A percentile compares a stretch with the other conserved stretches of the same genome.
Evolutionary conservation across 1,140 invertebrate species (phyloP).

Genomic region (Drosophila kohkoa): DNA sequence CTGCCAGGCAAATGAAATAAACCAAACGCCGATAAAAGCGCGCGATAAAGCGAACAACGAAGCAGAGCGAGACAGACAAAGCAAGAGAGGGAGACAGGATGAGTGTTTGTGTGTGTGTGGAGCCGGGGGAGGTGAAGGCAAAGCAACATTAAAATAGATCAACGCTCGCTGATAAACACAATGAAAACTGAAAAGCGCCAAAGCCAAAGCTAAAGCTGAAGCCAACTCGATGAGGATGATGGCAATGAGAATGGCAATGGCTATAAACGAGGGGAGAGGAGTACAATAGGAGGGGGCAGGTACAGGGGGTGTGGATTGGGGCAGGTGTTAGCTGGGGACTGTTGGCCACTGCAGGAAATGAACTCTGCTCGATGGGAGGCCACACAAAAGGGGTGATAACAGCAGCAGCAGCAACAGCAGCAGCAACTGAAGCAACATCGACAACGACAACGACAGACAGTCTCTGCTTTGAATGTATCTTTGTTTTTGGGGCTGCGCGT

Average conservation of each 20-base stretch:
- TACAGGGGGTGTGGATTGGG: slow-evolving; percentile 2
- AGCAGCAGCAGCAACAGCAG: not conserved
- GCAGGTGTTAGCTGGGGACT: slow-evolving; percentile 14
- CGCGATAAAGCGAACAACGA: slow-evolving; percentile 25
- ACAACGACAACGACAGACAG: not conserved
- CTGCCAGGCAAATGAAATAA: slow-evolving; percentile 80
- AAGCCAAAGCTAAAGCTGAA: slow-evolving; percentile 39
- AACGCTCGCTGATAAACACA: slow-evolving; percentile 61
- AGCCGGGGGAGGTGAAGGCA: slow-evolving; percentile 10
- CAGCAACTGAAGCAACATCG: not conserved
- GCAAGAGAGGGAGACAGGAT: not conserved
- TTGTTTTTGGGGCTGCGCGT: not conserved
- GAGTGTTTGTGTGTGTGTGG: not conserved
- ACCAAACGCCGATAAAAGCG: slow-evolving; percentile 71
- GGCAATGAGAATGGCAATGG: slow-evolving; percentile 15
- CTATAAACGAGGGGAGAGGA: slow-evolving; percentile 14
- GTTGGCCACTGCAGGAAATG: slow-evolving; percentile 37
- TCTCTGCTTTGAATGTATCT: not conserved
- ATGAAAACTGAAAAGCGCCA: slow-evolving; percentile 65
- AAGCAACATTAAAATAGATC: slow-evolving; percentile 79
- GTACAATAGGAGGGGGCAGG: not conserved
- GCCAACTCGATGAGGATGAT: slow-evolving; percentile 46
- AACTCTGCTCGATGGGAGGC: slow-evolving; percentile 26
- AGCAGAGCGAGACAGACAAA: slow-evolving; percentile 3
- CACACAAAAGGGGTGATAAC: slow-evolving; percentile 39